Evolutionary conservation across 2,888 invertebrate genomes (phyloP).

Genomic region (Agonopterix arenella): DNA sequence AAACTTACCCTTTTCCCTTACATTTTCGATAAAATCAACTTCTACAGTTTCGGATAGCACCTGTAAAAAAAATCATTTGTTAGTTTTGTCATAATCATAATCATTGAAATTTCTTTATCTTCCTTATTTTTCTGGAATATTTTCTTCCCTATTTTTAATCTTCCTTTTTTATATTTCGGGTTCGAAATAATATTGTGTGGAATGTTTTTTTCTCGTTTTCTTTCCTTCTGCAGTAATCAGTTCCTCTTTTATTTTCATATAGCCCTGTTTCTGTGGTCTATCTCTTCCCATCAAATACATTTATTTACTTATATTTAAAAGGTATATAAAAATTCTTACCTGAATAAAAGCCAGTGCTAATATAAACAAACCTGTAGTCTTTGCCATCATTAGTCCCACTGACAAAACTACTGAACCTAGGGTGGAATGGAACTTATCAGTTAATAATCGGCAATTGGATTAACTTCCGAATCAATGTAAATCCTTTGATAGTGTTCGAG

Average conservation of each 20-base stretch:
- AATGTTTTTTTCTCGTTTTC: no score
- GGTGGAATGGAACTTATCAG: not conserved
- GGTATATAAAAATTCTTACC: constrained; percentile 24
- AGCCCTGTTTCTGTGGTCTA: no score
- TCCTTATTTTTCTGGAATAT: no score
- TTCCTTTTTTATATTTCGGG: no score
- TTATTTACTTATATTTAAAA: no score
- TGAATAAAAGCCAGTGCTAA: constrained; percentile 32
- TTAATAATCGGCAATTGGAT: constrained; percentile 7
- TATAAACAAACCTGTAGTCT: constrained; percentile 30
- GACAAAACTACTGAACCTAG: constrained; percentile 4
- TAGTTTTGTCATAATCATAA: not conserved
- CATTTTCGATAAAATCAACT: constrained; percentile 31
- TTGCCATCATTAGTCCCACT: constrained; percentile 36
- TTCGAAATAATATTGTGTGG: no score
- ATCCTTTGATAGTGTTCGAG: not conserved
- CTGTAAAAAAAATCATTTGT: constrained; percentile 19
- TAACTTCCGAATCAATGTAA: constrained; percentile 9
- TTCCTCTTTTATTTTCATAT: no score
- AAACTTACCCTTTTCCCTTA: constrained; percentile 18
- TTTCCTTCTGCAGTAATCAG: no score
- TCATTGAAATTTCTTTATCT: no score
- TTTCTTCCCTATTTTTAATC: no score
- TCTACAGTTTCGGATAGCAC: constrained; percentile 23
- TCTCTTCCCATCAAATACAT: no score